These are phyloP conservation scores for Camptogramma bilineatum DNA, from an alignment of 2,888 invertebrate species.

Conservation along the genomic window DNA sequence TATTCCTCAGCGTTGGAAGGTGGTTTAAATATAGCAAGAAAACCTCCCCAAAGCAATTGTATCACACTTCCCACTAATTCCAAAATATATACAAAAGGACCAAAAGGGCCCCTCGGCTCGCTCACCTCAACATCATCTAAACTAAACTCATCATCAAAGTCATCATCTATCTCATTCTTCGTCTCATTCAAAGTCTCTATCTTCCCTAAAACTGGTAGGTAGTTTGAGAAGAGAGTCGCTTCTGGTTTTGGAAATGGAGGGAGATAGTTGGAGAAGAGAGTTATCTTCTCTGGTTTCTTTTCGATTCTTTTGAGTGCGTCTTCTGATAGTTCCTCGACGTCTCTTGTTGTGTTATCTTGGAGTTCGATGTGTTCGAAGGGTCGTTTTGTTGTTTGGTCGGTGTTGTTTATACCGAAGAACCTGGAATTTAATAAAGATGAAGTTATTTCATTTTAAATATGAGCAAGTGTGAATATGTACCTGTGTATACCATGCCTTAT, in stretches of 20 bases:
- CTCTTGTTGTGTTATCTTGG: slow-evolving; percentile 56
- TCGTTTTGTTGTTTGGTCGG: slow-evolving; percentile 54
- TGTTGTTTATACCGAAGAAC: slow-evolving; percentile 61
- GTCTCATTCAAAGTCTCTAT: slow-evolving; percentile 41
- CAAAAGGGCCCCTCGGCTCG: slow-evolving; percentile 55
- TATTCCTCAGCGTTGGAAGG: neutral
- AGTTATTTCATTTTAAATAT: neutral
- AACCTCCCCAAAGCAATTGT: slow-evolving; percentile 68
- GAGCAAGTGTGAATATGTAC: no score
- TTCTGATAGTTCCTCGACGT: slow-evolving; percentile 70
- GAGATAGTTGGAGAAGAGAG: slow-evolving; percentile 61
- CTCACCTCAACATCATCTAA: slow-evolving; percentile 43
- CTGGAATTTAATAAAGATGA: slow-evolving; percentile 50
- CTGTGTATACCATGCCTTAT: no score
- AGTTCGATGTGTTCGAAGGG: slow-evolving; percentile 44
- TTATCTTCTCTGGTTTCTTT: slow-evolving; percentile 75
- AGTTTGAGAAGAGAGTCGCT: neutral
- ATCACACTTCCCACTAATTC: slow-evolving; percentile 69
- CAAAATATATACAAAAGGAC: slow-evolving; percentile 61
- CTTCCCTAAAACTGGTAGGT: slow-evolving; percentile 9
- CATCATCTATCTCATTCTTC: slow-evolving; percentile 48
- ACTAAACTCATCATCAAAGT: slow-evolving; percentile 55
- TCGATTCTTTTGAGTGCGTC: slow-evolving; percentile 60
- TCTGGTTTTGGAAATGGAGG: neutral
- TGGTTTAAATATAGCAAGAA: slow-evolving; percentile 60